Base-by-base conservation (phyloP, 2,888 invertebrate species). In the Acleris holmiana region DNA sequence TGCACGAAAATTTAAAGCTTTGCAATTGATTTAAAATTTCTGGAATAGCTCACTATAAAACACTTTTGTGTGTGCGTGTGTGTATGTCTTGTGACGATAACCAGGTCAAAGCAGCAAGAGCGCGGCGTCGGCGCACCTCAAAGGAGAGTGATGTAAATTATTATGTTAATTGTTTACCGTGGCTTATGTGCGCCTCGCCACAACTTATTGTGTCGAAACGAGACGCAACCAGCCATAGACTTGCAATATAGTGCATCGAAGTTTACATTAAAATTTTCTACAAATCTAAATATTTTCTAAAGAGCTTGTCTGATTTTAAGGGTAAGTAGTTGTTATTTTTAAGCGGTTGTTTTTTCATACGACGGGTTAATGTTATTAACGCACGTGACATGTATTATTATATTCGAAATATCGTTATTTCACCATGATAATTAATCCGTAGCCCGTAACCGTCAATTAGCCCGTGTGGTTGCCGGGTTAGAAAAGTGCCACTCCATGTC, bases 161-260 rank as follows among this genome's bases (percentile, higher is more conserved):
- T 77, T 91, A 91, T 91, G 89, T 69, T 90, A 90, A 91, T 91
- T 89, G 89, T 87, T 91, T 90, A 89, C 85, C 86, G 88, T 89
- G 79, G 84, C 86, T 74, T 89, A 87, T 87, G 89, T 83, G 84
- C 83, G 80, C 84, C 86, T 88, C 86, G 76, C 76, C 73, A 83
- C 79, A 79, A 78, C 75, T 77, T 79, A 83, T 84, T 84, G 77
- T 87, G 77, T 74, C 70, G 72, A 74, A 79, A 80, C 72, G 72
- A 78, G 75, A 75, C 70, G 29, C 29, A 68, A 69, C 69, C 67
- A 56, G 71, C 77, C 83, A 84, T 75, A 85, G 84, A 85, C 71
- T 68, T 71, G 49, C 65, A 41, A 53, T 54, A 49, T 21, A 41
- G 18, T 23, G 23, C 18, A 46, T n/a, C 21, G 55, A 8, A 13